A percentile compares a stretch with the other conserved stretches of the same genome.
These are phyloP conservation scores for Circaetus gallicus DNA, from an alignment of 2,113 vertebrate species.

Conservation along the genomic window DNA sequence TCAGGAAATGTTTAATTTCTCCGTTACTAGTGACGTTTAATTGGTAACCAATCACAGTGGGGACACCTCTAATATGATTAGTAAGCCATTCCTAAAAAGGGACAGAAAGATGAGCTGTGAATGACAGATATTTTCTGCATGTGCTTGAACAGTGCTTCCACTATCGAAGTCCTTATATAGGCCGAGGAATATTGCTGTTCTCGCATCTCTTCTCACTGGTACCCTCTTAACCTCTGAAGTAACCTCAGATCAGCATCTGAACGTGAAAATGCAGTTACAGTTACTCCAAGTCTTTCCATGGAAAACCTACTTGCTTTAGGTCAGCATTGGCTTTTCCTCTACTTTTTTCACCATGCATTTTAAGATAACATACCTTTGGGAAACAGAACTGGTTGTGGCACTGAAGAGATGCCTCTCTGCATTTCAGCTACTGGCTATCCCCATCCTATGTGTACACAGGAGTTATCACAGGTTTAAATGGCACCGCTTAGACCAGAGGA, in stretches of 20 bases:
- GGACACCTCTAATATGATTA: background rate
- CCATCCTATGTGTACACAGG: fast-evolving
- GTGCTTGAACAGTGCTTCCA: background rate
- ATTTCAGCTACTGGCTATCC: background rate
- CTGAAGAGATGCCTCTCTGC: background rate
- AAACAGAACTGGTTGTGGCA: background rate
- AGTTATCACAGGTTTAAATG: background rate
- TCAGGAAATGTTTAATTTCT: background rate
- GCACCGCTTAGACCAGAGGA: background rate
- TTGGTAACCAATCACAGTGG: background rate
- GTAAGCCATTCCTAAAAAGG: background rate
- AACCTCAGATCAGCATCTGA: background rate
- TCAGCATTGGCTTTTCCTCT: background rate
- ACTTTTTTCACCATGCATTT: background rate
- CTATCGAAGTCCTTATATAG: background rate
- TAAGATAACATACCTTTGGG: background rate
- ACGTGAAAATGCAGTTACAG: background rate
- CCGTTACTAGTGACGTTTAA: background rate
- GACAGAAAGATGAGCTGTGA: background rate
- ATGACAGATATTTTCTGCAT: background rate
- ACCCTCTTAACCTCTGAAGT: background rate
- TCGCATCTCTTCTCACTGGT: background rate
- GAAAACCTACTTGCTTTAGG: background rate
- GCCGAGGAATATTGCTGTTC: background rate
- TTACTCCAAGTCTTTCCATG: background rate